Base-by-base conservation (phyloP, 2,888 invertebrate genomes). In the Tanytarsus gracilentus region DNA sequence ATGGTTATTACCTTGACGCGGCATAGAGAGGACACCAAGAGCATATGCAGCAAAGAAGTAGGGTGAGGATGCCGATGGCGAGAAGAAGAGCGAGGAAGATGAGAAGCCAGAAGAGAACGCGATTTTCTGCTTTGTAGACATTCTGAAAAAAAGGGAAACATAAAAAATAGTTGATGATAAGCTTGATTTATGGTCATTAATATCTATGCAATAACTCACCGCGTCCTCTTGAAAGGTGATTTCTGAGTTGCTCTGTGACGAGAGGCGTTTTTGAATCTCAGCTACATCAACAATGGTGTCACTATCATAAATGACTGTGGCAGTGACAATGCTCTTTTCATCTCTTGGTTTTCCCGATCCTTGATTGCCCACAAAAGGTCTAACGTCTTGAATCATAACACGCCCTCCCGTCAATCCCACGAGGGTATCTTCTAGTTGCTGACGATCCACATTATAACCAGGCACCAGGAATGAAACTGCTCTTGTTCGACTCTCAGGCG, bases 381-480 rank as follows among this genome's bases (percentile, higher is more conserved):
- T 80, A 48, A 89, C 82, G 61, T 85, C 83, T 66, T 85, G 79
- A 61, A 91, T 86, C 51, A 79, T 81, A 1, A 90, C 86, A 69
- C 81, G 82, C 3, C 86, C 88, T 2, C 91, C 91, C 1, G 91
- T 89, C 44, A 89, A 79, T 25, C 84, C 80, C 62, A 83, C 83
- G 27, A 92, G 75, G 36, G 87, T 84, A 67, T 85, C 83, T 69
- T 88, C 86, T 14, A 88, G 79, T 66, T 84, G 83, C 61, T 76
- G 76, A 64, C 82, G 82, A 71, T 91, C 85, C 7, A 85, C 85
- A 70, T 86, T 83, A 58, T 79, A 78, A 50, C 87, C 88, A 4
- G 89, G 86, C 36, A 92, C 84, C 62, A 92, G 83, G 71, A 92
- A 92, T 16, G 85, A 82, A 74, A 92, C 85, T 33, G 84, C 84